Conservation (phyloP, 2,113 vertebrate species). For the Centropus bengalensis region DNA sequence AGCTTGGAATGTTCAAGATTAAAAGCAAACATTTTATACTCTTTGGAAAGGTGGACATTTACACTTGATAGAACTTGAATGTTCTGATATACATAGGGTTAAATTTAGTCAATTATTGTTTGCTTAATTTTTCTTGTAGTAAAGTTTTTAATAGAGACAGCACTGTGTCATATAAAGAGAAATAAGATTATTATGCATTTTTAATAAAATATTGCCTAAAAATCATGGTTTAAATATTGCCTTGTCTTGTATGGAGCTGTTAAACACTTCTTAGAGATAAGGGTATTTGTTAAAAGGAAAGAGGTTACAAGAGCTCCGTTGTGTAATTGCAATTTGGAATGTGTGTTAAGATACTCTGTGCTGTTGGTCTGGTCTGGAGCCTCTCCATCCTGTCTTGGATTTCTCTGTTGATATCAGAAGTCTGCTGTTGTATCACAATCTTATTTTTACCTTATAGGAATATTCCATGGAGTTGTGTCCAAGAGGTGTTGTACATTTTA, state of each 20-base stretch:
- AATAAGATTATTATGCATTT: background rate
- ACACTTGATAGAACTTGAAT: background rate
- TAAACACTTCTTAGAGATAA: background rate
- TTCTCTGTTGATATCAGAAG: background rate
- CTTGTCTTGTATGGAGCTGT: background rate
- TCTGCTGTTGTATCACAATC: background rate
- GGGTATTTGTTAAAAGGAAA: background rate
- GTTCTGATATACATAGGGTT: background rate
- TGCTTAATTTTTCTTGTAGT: background rate
- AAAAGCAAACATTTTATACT: background rate
- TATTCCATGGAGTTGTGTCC: background rate
- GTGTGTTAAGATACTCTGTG: background rate
- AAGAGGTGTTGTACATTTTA: background rate
- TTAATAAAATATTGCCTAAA: background rate
- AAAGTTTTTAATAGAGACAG: background rate
- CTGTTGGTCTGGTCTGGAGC: background rate
- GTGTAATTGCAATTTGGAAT: background rate
- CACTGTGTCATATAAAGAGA: background rate
- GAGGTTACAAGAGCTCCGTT: background rate
- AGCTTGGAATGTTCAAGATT: background rate
- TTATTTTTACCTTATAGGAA: background rate
- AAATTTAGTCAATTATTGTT: background rate
- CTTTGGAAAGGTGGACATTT: background rate
- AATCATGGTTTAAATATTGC: background rate
- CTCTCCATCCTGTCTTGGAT: background rate